Evolutionary conservation across 2,113 vertebrate species (phyloP).

Genomic region (Atrichornis clamosus): DNA sequence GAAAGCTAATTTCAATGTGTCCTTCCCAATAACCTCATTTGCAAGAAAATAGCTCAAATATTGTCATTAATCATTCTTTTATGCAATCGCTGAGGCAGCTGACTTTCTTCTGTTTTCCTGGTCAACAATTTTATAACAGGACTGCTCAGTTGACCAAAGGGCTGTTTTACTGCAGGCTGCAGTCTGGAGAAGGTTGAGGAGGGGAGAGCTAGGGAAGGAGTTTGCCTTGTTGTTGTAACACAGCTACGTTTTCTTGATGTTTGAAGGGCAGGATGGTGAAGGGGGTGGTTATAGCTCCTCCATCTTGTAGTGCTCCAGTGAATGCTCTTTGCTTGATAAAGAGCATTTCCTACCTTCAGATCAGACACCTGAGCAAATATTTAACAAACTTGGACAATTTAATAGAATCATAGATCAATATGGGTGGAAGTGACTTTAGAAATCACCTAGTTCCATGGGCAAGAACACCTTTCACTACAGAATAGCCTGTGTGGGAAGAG

Average conservation of each 20-base stretch:
- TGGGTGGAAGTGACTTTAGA: not conserved
- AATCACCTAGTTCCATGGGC: not conserved
- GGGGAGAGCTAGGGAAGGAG: not conserved
- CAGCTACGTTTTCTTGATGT: not conserved
- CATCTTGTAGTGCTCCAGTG: not conserved
- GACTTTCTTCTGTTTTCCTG: not conserved
- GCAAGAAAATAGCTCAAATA: conserved; percentile 24
- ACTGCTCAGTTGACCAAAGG: not conserved
- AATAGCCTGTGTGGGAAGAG: not conserved
- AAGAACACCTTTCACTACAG: not conserved
- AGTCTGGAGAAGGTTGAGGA: not conserved
- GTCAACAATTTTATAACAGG: not conserved
- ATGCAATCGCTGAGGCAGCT: not conserved
- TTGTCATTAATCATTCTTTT: conserved; percentile 15
- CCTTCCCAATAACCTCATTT: conserved; percentile 53
- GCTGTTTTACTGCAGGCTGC: not conserved
- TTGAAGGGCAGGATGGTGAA: not conserved
- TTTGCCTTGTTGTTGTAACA: not conserved
- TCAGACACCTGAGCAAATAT: not conserved
- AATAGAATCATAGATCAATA: not conserved
- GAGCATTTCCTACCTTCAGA: not conserved
- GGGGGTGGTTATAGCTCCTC: not conserved
- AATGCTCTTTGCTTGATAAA: not conserved
- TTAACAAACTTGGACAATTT: not conserved
- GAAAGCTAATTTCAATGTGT: conserved; percentile 33